Conservation (phyloP, 2,113 vertebrate species). For the Rhodinocichla rosea region DNA sequence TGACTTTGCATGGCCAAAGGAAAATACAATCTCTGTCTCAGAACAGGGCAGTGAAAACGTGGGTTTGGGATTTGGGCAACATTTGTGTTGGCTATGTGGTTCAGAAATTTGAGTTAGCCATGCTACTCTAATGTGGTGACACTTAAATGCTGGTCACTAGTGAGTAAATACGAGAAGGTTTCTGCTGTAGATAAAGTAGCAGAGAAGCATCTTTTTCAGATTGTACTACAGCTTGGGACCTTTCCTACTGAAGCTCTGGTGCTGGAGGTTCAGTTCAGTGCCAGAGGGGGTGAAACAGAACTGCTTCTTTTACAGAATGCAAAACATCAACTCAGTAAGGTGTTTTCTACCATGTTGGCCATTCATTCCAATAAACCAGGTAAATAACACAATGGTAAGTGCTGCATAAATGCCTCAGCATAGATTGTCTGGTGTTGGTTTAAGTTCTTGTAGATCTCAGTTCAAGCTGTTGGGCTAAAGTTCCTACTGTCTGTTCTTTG, state of each 20-base stretch:
- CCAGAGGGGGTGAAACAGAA: background rate
- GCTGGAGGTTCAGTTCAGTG: background rate
- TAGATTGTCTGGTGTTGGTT: background rate
- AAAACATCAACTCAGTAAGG: constrained; percentile 85
- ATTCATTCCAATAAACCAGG: constrained; percentile 96
- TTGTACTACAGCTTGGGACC: background rate
- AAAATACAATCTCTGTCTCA: background rate
- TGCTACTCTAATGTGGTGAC: background rate
- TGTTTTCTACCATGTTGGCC: constrained; percentile 90
- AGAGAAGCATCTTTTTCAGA: background rate
- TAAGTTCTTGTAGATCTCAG: background rate
- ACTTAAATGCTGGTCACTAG: background rate
- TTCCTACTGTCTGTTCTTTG: background rate
- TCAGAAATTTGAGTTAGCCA: background rate
- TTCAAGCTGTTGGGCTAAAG: background rate
- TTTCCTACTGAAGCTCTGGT: background rate
- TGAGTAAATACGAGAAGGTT: background rate
- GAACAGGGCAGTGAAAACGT: background rate
- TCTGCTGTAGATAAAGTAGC: background rate
- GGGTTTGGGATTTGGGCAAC: background rate
- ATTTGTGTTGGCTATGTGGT: background rate
- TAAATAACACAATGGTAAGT: constrained; percentile 42
- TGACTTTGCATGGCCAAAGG: background rate
- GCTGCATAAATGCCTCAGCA: background rate
- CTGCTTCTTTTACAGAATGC: constrained; percentile 73